Conservation (phyloP, 2,888 invertebrate species). For the Priocnemis perturbator region DNA sequence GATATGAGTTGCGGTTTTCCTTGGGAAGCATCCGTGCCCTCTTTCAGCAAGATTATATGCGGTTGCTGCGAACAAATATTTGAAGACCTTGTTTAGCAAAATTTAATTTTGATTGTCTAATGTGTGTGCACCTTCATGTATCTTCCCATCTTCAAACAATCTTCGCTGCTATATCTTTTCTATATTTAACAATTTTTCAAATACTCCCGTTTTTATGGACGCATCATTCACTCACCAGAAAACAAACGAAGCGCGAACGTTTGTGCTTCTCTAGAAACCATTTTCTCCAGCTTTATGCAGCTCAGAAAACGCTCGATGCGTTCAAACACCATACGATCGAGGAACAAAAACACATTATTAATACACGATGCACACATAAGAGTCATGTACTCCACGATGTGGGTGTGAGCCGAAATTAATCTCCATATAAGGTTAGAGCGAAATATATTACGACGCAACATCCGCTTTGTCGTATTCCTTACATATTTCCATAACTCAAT, state of each 20-base stretch:
- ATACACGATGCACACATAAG: background rate
- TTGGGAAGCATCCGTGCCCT: conserved; percentile 97
- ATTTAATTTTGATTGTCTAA: conserved; percentile 1
- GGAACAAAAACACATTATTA: background rate
- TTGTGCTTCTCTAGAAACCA: conserved; percentile 13
- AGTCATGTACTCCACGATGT: conserved; percentile 15
- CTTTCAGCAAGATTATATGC: conserved; percentile 97
- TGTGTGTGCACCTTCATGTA: conserved; percentile 46
- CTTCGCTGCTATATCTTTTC: conserved; percentile 9
- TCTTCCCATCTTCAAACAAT: conserved; percentile 48
- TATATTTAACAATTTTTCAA: background rate
- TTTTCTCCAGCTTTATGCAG: too few relatives aligned
- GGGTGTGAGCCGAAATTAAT: conserved; percentile 51
- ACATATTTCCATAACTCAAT: too few relatives aligned
- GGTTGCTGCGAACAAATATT: conserved; percentile 85
- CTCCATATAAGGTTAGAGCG: conserved; percentile 61
- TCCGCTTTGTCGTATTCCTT: conserved; percentile 4
- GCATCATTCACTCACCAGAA: conserved; percentile 3
- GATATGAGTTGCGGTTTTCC: conserved; percentile 97
- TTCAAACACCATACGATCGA: background rate
- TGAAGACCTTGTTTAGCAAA: background rate
- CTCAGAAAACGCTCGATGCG: conserved; percentile 6
- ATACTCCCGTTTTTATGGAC: background rate
- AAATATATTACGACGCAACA: conserved; percentile 3
- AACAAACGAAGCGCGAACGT: conserved; percentile 40